phyloP scores from a whole-genome alignment of 2,113 vertebrate genomes.

The Pteropus alecto region DNA sequence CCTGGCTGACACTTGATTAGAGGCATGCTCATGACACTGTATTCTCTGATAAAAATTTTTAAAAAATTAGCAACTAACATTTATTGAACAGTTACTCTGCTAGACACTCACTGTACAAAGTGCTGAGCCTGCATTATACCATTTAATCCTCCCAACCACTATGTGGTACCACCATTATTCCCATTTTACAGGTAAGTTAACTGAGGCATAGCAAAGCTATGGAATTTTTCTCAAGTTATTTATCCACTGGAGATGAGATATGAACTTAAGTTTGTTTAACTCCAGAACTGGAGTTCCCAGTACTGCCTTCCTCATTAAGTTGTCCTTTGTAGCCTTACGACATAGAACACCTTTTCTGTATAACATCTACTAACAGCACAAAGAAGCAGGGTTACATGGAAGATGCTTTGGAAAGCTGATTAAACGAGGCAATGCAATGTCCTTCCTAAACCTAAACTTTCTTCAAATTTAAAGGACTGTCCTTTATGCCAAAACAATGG shows the following conservation, averaged over 20 bases:
- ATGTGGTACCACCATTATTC: not conserved
- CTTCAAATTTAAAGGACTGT: conserved; percentile 6
- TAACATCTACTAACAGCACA: not conserved
- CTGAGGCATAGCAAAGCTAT: not conserved
- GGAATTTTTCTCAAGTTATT: not conserved
- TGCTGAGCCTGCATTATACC: not conserved
- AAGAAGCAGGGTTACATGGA: not conserved
- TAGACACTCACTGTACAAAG: not conserved
- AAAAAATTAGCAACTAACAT: not conserved
- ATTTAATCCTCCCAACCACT: not conserved
- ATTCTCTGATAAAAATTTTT: not conserved
- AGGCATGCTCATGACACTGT: not conserved
- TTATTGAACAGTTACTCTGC: not conserved
- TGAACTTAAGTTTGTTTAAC: not conserved
- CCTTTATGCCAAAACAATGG: not conserved
- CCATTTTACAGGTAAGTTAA: not conserved
- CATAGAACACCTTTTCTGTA: not conserved
- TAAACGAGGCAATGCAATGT: not conserved
- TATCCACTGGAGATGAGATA: not conserved
- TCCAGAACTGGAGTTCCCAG: not conserved
- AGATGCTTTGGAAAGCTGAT: not conserved
- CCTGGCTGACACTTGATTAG: not conserved
- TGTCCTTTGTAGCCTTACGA: not conserved
- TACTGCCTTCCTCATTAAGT: not conserved
- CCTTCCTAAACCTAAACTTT: not conserved